These are phyloP conservation scores for Lacerta agilis DNA, from an alignment of 2,797 vertebrate genomes.

Conservation along the genomic window DNA sequence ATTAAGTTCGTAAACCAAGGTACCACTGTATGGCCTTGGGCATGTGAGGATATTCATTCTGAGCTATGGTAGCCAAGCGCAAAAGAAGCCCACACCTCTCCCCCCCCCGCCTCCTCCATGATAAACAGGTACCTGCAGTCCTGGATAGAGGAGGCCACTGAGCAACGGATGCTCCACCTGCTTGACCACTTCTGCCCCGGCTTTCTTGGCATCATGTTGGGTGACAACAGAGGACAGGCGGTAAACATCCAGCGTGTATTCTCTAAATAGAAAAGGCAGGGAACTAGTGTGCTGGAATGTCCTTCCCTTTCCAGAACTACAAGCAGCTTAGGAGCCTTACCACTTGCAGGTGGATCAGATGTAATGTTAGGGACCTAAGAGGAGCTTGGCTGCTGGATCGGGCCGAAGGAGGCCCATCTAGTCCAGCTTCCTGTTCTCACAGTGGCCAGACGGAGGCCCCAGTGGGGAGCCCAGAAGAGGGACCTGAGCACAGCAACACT, in stretches of 20 bases:
- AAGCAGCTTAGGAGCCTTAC: background rate
- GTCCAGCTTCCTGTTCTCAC: no score
- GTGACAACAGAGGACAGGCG: conserved; percentile 93
- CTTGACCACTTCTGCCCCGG: conserved; percentile 97
- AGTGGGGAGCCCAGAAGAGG: no score
- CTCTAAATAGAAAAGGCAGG: conserved; percentile 74
- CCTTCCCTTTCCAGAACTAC: background rate
- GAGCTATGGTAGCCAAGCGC: background rate
- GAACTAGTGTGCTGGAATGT: fast-evolving
- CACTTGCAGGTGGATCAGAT: no score
- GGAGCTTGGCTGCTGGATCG: no score
- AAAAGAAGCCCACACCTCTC: fast-evolving
- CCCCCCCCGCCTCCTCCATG: background rate
- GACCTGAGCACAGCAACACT: no score
- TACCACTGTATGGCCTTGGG: no score
- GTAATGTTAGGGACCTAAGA: no score
- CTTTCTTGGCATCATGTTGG: conserved; percentile 97
- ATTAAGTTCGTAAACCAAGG: no score
- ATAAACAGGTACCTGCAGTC: conserved; percentile 86
- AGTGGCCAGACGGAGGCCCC: no score
- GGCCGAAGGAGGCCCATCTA: no score
- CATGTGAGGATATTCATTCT: no score
- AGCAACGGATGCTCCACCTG: conserved; percentile 96
- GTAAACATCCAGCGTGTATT: conserved; percentile 97
- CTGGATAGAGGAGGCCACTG: conserved; percentile 95